Conservation (phyloP, 2,113 vertebrate genomes). For the Eonycteris spelaea region DNA sequence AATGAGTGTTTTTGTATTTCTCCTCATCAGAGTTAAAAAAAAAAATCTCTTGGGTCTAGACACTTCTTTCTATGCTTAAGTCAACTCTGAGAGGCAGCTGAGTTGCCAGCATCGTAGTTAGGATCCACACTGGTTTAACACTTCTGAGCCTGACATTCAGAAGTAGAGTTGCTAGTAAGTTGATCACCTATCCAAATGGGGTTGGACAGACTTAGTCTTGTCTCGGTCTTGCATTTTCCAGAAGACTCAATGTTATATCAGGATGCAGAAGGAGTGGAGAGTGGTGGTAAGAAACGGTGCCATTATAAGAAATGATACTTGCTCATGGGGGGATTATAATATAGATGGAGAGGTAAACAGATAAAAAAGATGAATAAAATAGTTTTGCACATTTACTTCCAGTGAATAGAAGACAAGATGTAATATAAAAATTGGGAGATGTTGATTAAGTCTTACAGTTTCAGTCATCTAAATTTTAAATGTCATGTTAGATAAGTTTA, state of each 20-base stretch:
- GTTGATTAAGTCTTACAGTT: background rate
- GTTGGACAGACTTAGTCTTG: background rate
- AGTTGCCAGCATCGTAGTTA: background rate
- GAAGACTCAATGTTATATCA: background rate
- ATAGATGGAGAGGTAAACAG: background rate
- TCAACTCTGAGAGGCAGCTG: conserved; percentile 7
- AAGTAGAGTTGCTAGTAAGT: background rate
- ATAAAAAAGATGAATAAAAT: background rate
- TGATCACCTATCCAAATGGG: background rate
- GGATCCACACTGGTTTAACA: background rate
- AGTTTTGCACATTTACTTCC: background rate
- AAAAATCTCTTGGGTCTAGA: background rate
- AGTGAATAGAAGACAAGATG: background rate
- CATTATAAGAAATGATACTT: background rate
- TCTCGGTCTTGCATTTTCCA: background rate
- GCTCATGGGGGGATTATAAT: background rate
- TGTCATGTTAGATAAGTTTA: background rate
- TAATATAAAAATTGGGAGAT: background rate
- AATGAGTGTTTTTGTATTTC: conserved; percentile 44
- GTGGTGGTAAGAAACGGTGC: background rate
- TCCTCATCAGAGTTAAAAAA: background rate
- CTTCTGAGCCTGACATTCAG: background rate
- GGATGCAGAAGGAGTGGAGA: background rate
- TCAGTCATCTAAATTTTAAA: conserved; percentile 19
- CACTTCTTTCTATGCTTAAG: background rate